These are phyloP conservation scores for Stichopus horrens DNA, from an alignment of 53 echinoderm and acorn worm genomes.

Conservation along the genomic window DNA sequence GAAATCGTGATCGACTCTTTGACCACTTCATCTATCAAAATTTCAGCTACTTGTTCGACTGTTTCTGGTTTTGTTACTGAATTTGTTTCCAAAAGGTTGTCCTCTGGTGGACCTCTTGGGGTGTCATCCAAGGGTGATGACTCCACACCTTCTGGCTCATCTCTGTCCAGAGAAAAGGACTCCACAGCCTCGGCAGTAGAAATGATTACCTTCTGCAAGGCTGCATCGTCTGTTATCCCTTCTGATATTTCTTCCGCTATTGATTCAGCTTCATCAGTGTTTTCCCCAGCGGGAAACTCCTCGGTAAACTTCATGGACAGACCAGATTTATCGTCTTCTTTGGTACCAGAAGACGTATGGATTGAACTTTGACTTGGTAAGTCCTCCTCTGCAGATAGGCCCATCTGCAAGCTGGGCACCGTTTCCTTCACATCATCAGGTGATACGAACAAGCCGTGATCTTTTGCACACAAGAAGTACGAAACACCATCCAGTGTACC, in stretches of 20 bases:
- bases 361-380: conserved; percentile 63
- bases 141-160: conserved; percentile 55
- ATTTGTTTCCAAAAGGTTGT: neutral
- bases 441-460: conserved; percentile 76
- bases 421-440: conserved; percentile 58
- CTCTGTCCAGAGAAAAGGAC: conserved; percentile 75
- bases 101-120: conserved; percentile 71
- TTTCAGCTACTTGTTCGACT: conserved; percentile 79
- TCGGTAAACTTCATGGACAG: conserved; percentile 54
- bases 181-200: conserved; percentile 89
- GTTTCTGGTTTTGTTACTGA: conserved; percentile 50
- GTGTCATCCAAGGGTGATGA: conserved; percentile 56
- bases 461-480: conserved; percentile 74
- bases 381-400: conserved; percentile 71
- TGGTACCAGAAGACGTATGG: conserved; percentile 34
- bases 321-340: conserved; percentile 57
- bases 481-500: conserved; percentile 61
- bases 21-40: conserved; percentile 64
- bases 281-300: conserved; percentile 49
- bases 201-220: conserved; percentile 79
- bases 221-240: conserved; percentile 82
- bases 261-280: conserved; percentile 63
- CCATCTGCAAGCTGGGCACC: conserved; percentile 7
- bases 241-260: conserved; percentile 79
- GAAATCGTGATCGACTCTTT: conserved; percentile 66